Percentiles rank a stretch among this genome's conserved stretches.
phyloP scores from a whole-genome alignment of 1,140 invertebrate genomes.

The Drosophila nigrodunni region DNA sequence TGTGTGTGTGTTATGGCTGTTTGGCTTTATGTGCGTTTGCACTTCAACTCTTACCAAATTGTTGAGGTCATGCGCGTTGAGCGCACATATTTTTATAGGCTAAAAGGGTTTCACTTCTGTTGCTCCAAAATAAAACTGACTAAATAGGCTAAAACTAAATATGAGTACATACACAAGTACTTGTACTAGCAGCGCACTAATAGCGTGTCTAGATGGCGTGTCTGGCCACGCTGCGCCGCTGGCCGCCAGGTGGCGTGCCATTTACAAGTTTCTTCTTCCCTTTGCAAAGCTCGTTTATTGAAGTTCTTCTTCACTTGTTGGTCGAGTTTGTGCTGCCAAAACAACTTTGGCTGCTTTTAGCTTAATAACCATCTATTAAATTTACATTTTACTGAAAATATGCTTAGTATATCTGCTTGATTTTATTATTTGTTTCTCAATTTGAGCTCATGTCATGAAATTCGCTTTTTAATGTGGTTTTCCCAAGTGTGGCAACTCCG shows the following conservation, averaged over 20 bases:
- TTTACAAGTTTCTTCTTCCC: constrained; percentile 23
- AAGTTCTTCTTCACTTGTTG: constrained; percentile 40
- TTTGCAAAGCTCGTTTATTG: background rate
- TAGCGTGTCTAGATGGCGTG: constrained; percentile 64
- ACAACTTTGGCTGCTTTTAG: background rate
- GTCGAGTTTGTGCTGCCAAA: constrained; percentile 8
- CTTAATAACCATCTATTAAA: background rate
- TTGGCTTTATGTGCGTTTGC: constrained; percentile 65
- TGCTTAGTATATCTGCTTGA: background rate
- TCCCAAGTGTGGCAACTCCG: constrained; percentile 1
- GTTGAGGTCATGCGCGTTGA: constrained; percentile 80
- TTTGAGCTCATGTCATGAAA: background rate
- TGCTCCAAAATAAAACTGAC: constrained; percentile 15
- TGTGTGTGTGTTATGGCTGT: constrained; percentile 58
- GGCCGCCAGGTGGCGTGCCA: constrained; percentile 62
- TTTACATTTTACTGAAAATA: background rate
- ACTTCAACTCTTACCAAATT: constrained; percentile 76
- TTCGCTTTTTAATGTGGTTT: background rate
- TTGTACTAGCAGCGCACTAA: constrained; percentile 20
- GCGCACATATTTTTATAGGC: constrained; percentile 67
- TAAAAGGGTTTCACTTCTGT: constrained; percentile 61
- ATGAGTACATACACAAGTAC: constrained; percentile 22
- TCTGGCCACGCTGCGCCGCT: constrained; percentile 50
- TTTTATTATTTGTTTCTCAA: background rate
- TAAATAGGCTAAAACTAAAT: constrained; percentile 53